A percentile compares a stretch with the other conserved stretches of the same genome.
Conservation (phyloP, 2,888 invertebrate genomes). For the Ecliptopera silaceata region DNA sequence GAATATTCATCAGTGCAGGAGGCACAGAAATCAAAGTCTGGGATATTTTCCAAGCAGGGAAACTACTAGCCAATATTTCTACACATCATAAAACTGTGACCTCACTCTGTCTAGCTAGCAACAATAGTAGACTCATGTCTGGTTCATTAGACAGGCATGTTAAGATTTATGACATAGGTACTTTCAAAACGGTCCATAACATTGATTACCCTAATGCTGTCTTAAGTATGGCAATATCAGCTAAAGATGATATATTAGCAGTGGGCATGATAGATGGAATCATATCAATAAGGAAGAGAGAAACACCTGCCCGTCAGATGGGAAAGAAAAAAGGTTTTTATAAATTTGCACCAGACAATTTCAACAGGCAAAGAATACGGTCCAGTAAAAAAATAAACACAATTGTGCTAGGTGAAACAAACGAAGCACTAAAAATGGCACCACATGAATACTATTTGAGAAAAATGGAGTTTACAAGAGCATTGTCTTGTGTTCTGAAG, state of each 20-base stretch:
- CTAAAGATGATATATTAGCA: slow-evolving; percentile 91
- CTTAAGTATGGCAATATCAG: slow-evolving; percentile 90
- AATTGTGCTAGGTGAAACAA: slow-evolving; percentile 48
- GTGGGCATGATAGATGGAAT: slow-evolving; percentile 97
- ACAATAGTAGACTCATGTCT: slow-evolving; percentile 92
- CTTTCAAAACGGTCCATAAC: slow-evolving; percentile 94
- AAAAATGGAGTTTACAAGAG: slow-evolving; percentile 92
- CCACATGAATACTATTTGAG: slow-evolving; percentile 88
- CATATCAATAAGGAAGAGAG: slow-evolving; percentile 92
- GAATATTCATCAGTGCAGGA: slow-evolving; percentile 95
- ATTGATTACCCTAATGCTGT: slow-evolving; percentile 96
- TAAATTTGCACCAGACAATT: slow-evolving; percentile 81
- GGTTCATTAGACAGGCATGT: slow-evolving; percentile 96
- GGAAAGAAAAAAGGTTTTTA: slow-evolving; percentile 66
- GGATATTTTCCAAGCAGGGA: slow-evolving; percentile 95
- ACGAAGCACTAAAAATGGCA: slow-evolving; percentile 50
- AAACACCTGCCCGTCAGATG: slow-evolving; percentile 76
- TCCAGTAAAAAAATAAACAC: slow-evolving; percentile 14
- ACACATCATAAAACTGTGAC: slow-evolving; percentile 98
- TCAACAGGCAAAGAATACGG: slow-evolving; percentile 28
- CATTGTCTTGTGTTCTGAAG: slow-evolving; percentile 87
- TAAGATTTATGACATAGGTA: slow-evolving; percentile 94
- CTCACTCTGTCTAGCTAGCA: slow-evolving; percentile 90
- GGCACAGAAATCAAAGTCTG: slow-evolving; percentile 96
- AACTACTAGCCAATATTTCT: slow-evolving; percentile 91